Evolutionary conservation across 1,140 invertebrate species (phyloP).

Genomic region (Chrysomallon squamiferum): DNA sequence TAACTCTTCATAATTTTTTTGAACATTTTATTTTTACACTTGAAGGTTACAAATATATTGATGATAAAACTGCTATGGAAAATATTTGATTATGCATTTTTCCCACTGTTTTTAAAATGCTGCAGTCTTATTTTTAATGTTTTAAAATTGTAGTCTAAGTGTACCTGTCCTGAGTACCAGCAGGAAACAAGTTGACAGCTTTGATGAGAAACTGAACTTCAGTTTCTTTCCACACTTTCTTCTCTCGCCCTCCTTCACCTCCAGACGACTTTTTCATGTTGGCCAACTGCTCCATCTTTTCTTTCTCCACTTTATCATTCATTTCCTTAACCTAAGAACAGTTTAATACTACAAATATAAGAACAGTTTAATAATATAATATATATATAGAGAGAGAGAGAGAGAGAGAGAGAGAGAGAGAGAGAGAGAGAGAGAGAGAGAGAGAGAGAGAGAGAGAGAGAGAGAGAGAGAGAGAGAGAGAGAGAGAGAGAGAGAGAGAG

Average conservation of each 20-base stretch:
- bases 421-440: conserved; percentile 5
- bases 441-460: conserved; percentile 4
- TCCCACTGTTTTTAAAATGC: too few species aligned
- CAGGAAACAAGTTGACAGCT: conserved; percentile 94
- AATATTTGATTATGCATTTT: too few species aligned
- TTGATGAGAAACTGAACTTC: conserved; percentile 92
- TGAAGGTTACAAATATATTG: too few species aligned
- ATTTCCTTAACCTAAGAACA: conserved; percentile 71
- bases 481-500: not conserved
- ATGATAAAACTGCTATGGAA: too few species aligned
- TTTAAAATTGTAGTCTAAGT: too few species aligned
- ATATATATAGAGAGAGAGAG: not conserved
- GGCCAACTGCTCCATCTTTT: conserved; percentile 71
- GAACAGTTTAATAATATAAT: too few species aligned
- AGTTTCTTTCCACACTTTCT: conserved; percentile 76
- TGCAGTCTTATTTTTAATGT: too few species aligned
- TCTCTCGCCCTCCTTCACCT: conserved; percentile 21
- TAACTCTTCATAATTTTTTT: too few species aligned
- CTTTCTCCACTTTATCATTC: conserved; percentile 78
- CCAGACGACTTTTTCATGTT: conserved; percentile 46
- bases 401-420: conserved; percentile 6
- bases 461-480: not conserved
- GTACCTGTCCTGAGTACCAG: conserved; percentile 87
- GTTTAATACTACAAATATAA: not conserved
- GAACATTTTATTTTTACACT: too few species aligned